Evolutionary conservation across 2,888 invertebrate genomes (phyloP), one percentile per base, ranked within the genome.

Genomic region (Amblyjoppa proteus): DNA sequence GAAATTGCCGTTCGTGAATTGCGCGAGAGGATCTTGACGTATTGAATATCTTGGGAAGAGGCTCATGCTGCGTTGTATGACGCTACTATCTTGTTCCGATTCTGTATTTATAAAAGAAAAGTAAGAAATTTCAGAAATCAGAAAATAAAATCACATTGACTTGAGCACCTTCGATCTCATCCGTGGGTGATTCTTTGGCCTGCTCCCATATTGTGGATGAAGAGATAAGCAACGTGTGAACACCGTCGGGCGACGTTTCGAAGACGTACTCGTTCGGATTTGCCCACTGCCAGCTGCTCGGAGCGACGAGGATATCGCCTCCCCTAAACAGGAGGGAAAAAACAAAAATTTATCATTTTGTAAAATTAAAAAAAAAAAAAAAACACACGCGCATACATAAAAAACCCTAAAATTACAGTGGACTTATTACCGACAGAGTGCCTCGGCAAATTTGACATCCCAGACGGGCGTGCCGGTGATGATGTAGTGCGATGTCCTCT

Each of bases 391-490:
- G 11, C 2, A 2, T 2, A 11, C 41, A 2, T 11, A 11, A 41
- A 1, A 41, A 41, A 41, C 34, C 34, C 34, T 6, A 41, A 41
- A 16, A 16, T 71, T 73, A 28, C 25, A 64, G 34, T 74, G 7
- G 1, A 31, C 68, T 20, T 51, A 53, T 71, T 81, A 91, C 92
- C 88, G 89, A 81, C 94, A 94, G n/a, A 94, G 87, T 53, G 88
- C 88, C 86, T 94, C 93, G 3, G 94, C 93, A 41, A 83, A 91
- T 91, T 95, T 95, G 0, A 95, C 94, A 85, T 96, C 96, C 95
- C 95, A 95, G 11, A 96, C 95, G 0, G 96, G 96, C 88, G 95
- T 95, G 0, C 96, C 96, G 5, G 96, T 95, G 45, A 96, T 94
- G 3, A 96, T 95, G 90, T 95, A 96, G 91, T 96, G 95, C 0